Base-by-base conservation (phyloP, 2,797 vertebrate genomes). In the Channa striata region DNA sequence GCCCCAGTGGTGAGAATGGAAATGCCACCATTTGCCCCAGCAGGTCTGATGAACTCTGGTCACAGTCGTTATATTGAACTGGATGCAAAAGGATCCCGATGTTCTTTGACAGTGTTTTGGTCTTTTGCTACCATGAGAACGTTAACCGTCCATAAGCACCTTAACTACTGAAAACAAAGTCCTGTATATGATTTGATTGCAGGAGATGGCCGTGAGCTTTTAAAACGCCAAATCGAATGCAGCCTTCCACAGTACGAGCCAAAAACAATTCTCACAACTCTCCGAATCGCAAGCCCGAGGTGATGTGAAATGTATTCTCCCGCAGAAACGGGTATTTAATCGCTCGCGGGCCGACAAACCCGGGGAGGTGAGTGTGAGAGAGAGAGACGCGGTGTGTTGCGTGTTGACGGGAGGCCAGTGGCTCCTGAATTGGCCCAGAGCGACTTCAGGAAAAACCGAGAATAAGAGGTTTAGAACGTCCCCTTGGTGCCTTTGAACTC, bases 401-500 rank as follows among this genome's bases (percentile, higher is more conserved):
- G 75, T 79, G 74, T 65, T 42, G 68, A 72, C 70, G 52, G 54
- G 62, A 74, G 40, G 62, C 72, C 72, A 30, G 68, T 64, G 69
- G 81, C 86, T 89, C 52, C 83, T 87, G 83, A 81, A 83, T 72
- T 83, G 81, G 80, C 83, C 70, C 83, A 86, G 78, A 85, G 83
- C 83, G 85, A 90, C 71, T 83, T 78, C 78, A 81, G 84, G 77
- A 81, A 85, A 87, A 77, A 63, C 20, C n/a, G 13, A 49, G 80
- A 72, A 88, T 64, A 76, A 81, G 78, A 80, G 84, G 85, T 89
- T 92, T 85, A 77, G 74, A 63, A 73, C 81, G 81, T 89, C 89
- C 85, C 87, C 53, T 87, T 69, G 78, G 72, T 49, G 71, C 63
- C 91, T 94, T 94, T 94, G 91, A 94, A 92, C 91, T 92, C n/a